Base-by-base conservation (phyloP, 2,797 vertebrate species). In the Vultur gryphus region DNA sequence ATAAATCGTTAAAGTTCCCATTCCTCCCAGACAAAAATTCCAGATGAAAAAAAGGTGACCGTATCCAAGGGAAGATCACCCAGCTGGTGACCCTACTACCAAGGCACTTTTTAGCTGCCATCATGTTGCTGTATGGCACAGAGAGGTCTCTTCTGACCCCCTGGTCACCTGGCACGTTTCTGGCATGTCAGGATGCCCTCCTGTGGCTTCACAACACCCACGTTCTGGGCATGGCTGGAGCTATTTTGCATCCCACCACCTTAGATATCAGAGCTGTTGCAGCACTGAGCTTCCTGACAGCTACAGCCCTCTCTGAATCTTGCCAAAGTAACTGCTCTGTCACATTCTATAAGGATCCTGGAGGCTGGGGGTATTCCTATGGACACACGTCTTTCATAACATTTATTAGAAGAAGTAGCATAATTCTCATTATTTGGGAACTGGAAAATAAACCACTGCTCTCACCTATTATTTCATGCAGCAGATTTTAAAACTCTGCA, bases 381-480 rank as follows among this genome's bases (percentile, higher is more conserved):
- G 11, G 39, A 28, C 6, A 49, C 8, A 29, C 0, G 0, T 15
- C 16, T 57, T 76, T 61, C 31, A 43, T 8, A 73, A 25, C 0
- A 1, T 67, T 83, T 72, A 11, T 55, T 78, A 52, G 33, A 69
- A 93, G 41, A 21, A 65, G 21, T 4, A 69, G 3, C 13, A 26
- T 29, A 52, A 70, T 80, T 46, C 25, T 91, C 23, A 15, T 62
- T 18, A 23, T 90, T 29, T 83, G 17, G 26, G 26, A 93, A 37
- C 0, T 52, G 18, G n/a, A 73, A 75, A 67, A 81, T 25, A 64
- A 81, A 83, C 13, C 21, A 28, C 4, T 58, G 3, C 2, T 39
- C 11, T 71, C n/a, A 76, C 7, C 18, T 64, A 10, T 65, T 85
- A 64, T 70, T 91, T 65, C 33, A 54, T 33, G 26, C 4, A 75